These are phyloP conservation scores for Anthoscopus minutus DNA, from an alignment of 2,113 vertebrate species.

Conservation along the genomic window DNA sequence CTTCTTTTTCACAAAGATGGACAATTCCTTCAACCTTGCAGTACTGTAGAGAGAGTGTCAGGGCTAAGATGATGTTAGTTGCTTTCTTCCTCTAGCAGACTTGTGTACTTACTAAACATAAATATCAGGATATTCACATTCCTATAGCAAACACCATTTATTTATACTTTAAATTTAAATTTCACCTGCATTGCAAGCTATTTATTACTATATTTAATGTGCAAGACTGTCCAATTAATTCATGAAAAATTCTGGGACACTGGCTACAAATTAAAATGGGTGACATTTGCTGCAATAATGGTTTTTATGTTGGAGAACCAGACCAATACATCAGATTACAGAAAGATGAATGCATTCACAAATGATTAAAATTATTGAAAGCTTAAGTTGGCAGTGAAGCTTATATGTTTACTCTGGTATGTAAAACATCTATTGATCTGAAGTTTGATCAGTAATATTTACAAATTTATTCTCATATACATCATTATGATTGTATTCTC, in stretches of 20 bases:
- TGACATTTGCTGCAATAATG: neutral
- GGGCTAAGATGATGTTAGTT: neutral
- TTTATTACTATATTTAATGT: slow-evolving; percentile 25
- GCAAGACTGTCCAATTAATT: slow-evolving; percentile 7
- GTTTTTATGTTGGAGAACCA: neutral
- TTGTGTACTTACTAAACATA: neutral
- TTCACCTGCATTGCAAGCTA: slow-evolving; percentile 1
- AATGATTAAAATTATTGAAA: slow-evolving; percentile 11
- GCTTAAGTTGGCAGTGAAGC: neutral
- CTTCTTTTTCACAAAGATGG: neutral
- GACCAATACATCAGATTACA: neutral
- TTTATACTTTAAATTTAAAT: slow-evolving; percentile 30
- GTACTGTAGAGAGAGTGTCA: neutral
- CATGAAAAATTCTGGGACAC: neutral
- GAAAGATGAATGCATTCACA: neutral
- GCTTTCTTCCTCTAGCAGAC: neutral
- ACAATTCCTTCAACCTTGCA: neutral
- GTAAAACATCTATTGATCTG: neutral
- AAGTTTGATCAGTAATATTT: neutral
- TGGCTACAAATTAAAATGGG: slow-evolving; percentile 25
- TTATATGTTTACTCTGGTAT: neutral
- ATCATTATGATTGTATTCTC: neutral
- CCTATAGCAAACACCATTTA: neutral
- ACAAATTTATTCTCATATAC: neutral
- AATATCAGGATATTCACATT: neutral